phyloP scores from a whole-genome alignment of 2,888 invertebrate genomes.

The Girardia tigrina region DNA sequence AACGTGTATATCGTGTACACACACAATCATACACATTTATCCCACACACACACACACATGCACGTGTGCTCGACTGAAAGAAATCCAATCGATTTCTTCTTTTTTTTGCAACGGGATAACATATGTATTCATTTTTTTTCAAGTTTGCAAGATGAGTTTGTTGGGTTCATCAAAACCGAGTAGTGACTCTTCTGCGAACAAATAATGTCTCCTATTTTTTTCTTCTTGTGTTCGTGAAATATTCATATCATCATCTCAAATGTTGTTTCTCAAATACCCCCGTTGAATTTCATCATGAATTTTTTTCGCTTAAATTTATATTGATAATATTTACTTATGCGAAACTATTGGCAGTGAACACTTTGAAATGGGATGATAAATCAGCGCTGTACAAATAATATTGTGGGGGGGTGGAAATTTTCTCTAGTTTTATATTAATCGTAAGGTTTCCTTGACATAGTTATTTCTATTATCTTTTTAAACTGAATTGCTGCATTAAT shows the following conservation, averaged over 20 bases:
- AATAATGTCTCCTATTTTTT: too few species aligned
- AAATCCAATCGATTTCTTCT: slow-evolving; percentile 18
- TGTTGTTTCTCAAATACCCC: slow-evolving; percentile 5
- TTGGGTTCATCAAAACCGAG: not conserved
- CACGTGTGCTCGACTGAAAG: slow-evolving; percentile 4
- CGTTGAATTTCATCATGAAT: slow-evolving; percentile 3
- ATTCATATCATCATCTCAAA: slow-evolving; percentile 10
- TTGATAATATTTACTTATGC: slow-evolving; percentile 20
- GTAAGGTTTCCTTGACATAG: slow-evolving; percentile 16
- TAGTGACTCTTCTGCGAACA: slow-evolving; percentile 16
- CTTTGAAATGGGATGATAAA: slow-evolving; percentile 23
- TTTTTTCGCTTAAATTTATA: slow-evolving; percentile 23
- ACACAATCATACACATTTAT: too few species aligned
- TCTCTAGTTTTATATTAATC: slow-evolving; percentile 5
- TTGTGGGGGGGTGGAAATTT: slow-evolving; percentile 23
- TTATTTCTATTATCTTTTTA: slow-evolving; percentile 23
- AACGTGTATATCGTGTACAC: too few species aligned
- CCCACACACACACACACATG: not conserved
- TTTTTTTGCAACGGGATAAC: slow-evolving; percentile 13
- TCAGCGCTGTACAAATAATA: slow-evolving; percentile 23
- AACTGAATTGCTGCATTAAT: slow-evolving; percentile 15
- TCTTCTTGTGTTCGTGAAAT: not conserved
- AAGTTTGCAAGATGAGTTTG: slow-evolving; percentile 16
- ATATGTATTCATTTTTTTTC: slow-evolving; percentile 23
- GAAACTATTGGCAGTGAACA: slow-evolving; percentile 13